These are phyloP conservation scores for Hirtodrosophila alboralis DNA, from an alignment of 2,888 invertebrate genomes.

Conservation along the genomic window DNA sequence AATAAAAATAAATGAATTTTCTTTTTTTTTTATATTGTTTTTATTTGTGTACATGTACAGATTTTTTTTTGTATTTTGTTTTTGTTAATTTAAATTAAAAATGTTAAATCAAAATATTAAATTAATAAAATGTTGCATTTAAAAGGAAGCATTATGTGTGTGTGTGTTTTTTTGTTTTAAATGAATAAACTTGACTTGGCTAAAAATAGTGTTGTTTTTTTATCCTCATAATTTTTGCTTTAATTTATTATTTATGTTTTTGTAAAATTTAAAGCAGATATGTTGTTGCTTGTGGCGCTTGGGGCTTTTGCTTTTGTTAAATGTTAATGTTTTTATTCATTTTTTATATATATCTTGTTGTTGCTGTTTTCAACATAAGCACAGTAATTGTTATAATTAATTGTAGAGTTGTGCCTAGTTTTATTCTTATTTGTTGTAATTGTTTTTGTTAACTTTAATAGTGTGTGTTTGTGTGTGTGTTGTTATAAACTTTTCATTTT, in stretches of 20 bases:
- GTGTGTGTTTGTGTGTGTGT: constrained; percentile 39
- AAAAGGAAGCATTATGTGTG: constrained; percentile 76
- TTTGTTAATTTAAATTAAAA: constrained; percentile 63
- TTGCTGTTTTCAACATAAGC: constrained; percentile 72
- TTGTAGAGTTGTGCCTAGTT: constrained; percentile 75
- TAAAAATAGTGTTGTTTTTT: constrained; percentile 50
- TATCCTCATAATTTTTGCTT: constrained; percentile 16
- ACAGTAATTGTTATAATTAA: constrained; percentile 75
- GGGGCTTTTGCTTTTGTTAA: no score
- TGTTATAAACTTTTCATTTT: constrained; percentile 69
- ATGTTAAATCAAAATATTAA: constrained; percentile 58
- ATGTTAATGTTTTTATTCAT: no score
- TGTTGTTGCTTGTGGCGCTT: constrained; percentile 78
- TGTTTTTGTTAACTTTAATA: constrained; percentile 77
- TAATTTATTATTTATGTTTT: constrained; percentile 27
- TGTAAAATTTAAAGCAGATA: constrained; percentile 78
- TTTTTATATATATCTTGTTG: constrained; percentile 47
- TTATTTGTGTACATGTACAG: constrained; percentile 72
- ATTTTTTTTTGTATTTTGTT: constrained; percentile 34
- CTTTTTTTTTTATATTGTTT: constrained; percentile 30
- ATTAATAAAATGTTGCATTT: constrained; percentile 77
- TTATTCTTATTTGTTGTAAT: constrained; percentile 35
- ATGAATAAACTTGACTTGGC: constrained; percentile 64
- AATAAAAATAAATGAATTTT: constrained; percentile 12
- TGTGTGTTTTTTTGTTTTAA: constrained; percentile 31